Percentiles rank a stretch among this genome's conserved stretches.
Conservation (phyloP, 2,113 vertebrate species). For the Phodopus roborovskii region DNA sequence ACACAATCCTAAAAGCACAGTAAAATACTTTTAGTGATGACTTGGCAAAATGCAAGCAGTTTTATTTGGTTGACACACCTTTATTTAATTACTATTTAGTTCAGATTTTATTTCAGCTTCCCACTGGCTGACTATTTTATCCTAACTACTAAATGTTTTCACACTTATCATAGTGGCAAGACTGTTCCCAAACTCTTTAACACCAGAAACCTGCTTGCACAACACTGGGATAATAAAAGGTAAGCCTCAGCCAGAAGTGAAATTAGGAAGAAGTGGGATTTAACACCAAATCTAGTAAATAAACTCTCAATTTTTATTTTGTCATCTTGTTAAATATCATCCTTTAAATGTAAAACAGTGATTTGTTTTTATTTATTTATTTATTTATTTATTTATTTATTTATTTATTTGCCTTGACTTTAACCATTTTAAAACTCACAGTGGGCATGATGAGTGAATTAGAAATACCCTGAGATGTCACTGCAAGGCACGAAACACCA, state of each 20-base stretch:
- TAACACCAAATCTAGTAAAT: neutral
- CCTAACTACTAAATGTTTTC: neutral
- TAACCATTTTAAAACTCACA: neutral
- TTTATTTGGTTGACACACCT: neutral
- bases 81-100: neutral
- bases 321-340: neutral
- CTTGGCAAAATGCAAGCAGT: neutral
- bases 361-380: too few species aligned
- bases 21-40: neutral
- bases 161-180: neutral
- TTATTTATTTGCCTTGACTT: neutral
- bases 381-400: too few species aligned
- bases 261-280: neutral
- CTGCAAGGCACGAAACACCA: neutral
- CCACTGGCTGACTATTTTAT: neutral
- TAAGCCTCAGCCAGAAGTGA: neutral
- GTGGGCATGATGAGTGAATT: neutral
- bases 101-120: neutral
- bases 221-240: neutral
- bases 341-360: neutral
- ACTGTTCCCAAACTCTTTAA: neutral
- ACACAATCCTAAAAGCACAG: neutral
- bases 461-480: slow-evolving; percentile 19
- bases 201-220: neutral
- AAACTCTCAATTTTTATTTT: neutral